Evolutionary conservation across 2,888 invertebrate species (phyloP).

Genomic region (Lottia scabra): DNA sequence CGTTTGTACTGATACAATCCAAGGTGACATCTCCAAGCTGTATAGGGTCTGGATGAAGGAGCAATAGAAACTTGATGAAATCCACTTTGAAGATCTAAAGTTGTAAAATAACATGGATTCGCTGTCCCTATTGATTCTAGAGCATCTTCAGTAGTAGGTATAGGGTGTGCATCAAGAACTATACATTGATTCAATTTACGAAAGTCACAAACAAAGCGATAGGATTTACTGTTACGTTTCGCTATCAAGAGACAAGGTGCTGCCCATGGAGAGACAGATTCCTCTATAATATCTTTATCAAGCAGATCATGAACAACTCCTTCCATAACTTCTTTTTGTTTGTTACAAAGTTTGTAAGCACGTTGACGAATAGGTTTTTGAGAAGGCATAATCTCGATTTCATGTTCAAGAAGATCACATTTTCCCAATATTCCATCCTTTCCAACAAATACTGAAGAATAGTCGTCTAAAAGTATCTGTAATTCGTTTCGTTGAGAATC

Average conservation of each 20-base stretch:
- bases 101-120: constrained; percentile 6
- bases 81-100: constrained; percentile 8
- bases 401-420: constrained; percentile 1
- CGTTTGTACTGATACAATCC: constrained; percentile 39
- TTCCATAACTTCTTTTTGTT: constrained; percentile 8
- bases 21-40: neutral
- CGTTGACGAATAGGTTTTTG: constrained; percentile 6
- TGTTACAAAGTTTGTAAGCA: constrained; percentile 4
- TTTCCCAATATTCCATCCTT: neutral
- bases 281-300: constrained; percentile 8
- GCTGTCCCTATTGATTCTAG: constrained; percentile 1
- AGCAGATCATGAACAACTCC: neutral
- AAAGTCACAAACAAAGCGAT: constrained; percentile 9
- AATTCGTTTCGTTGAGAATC: neutral
- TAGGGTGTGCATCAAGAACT: constrained; percentile 4
- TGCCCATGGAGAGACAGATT: constrained; percentile 7
- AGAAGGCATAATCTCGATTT: neutral
- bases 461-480: neutral
- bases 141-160: constrained; percentile 5
- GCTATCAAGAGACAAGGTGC: constrained; percentile 10
- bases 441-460: constrained; percentile 11
- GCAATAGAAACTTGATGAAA: neutral
- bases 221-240: neutral
- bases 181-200: neutral
- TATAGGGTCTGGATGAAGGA: neutral